A percentile compares a stretch with the other conserved stretches of the same genome.
These are phyloP conservation scores for Drosophila prosaltans DNA, from an alignment of 1,140 invertebrate species.

Conservation along the genomic window DNA sequence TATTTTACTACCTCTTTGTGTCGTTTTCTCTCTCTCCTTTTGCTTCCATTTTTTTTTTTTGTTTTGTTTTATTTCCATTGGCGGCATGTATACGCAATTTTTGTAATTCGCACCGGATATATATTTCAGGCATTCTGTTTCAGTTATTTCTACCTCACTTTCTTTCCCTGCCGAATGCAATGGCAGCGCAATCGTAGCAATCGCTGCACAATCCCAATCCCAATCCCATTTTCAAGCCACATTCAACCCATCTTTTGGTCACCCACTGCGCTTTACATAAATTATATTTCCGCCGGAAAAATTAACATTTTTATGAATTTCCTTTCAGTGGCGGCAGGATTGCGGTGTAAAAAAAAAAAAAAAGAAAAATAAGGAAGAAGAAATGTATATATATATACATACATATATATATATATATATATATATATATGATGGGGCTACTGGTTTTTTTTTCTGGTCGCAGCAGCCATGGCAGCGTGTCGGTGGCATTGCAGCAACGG, in stretches of 20 bases:
- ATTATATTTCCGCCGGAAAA: constrained; percentile 81
- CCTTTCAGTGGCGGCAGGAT: constrained; percentile 72
- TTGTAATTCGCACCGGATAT: constrained; percentile 75
- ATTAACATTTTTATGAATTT: constrained; percentile 82
- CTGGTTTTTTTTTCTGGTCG: not conserved
- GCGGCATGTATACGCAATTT: constrained; percentile 42
- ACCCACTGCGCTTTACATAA: constrained; percentile 80
- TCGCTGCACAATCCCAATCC: constrained; percentile 43
- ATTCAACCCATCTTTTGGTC: constrained; percentile 51
- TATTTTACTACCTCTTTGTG: constrained; percentile 18
- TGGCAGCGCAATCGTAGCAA: constrained; percentile 23
- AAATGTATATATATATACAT: not conserved
- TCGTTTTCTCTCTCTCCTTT: not conserved
- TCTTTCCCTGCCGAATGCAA: not conserved
- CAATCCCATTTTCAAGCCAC: constrained; percentile 41
- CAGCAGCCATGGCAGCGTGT: constrained; percentile 12
- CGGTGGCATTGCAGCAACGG: constrained; percentile 44
- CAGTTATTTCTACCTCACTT: not conserved
- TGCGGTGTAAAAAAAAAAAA: constrained; percentile 39
- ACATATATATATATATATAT: no score
- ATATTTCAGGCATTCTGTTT: constrained; percentile 52
- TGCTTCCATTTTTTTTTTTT: no score
- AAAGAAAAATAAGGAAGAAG: constrained; percentile 15
- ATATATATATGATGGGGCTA: constrained; percentile 10
- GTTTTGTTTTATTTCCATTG: no score